A percentile compares a stretch with the other conserved stretches of the same genome.
phyloP scores from a whole-genome alignment of 2,888 invertebrate genomes.

The Tortrix viridana region DNA sequence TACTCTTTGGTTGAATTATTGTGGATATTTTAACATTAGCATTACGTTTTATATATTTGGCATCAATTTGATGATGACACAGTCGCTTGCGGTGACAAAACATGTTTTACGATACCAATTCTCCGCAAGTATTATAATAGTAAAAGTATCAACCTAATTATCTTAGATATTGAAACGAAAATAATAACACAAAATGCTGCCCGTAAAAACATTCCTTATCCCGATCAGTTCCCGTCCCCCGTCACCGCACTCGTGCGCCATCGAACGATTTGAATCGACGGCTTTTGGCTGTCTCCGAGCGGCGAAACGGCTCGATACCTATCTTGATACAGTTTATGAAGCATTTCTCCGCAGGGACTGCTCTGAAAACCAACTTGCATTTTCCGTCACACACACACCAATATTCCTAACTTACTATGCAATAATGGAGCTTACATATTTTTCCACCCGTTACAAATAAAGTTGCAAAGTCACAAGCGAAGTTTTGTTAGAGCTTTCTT shows the following conservation, averaged over 20 bases:
- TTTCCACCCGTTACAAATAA: background rate
- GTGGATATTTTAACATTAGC: too few species aligned
- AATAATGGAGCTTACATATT: background rate
- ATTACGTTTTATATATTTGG: too few species aligned
- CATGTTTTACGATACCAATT: too few species aligned
- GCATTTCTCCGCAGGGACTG: slow-evolving; percentile 23
- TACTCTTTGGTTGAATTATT: too few species aligned
- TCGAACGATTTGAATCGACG: slow-evolving; percentile 10
- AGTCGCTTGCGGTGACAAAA: too few species aligned
- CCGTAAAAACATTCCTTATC: background rate
- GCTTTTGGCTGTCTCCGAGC: slow-evolving; percentile 4
- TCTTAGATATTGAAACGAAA: too few species aligned
- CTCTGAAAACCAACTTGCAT: slow-evolving; percentile 20
- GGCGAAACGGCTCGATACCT: slow-evolving; percentile 14
- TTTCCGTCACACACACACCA: background rate
- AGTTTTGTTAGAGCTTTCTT: slow-evolving; percentile 17
- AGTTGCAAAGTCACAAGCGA: slow-evolving; percentile 7
- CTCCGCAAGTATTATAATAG: too few species aligned
- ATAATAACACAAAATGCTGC: background rate
- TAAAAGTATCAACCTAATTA: too few species aligned
- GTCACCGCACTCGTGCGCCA: background rate
- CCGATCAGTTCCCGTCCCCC: background rate
- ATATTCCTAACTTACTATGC: background rate
- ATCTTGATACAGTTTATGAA: slow-evolving; percentile 30
- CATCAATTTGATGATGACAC: too few species aligned